Evolutionary conservation across 2,113 vertebrate species (phyloP).

Genomic region (Mormyrus lacerda): DNA sequence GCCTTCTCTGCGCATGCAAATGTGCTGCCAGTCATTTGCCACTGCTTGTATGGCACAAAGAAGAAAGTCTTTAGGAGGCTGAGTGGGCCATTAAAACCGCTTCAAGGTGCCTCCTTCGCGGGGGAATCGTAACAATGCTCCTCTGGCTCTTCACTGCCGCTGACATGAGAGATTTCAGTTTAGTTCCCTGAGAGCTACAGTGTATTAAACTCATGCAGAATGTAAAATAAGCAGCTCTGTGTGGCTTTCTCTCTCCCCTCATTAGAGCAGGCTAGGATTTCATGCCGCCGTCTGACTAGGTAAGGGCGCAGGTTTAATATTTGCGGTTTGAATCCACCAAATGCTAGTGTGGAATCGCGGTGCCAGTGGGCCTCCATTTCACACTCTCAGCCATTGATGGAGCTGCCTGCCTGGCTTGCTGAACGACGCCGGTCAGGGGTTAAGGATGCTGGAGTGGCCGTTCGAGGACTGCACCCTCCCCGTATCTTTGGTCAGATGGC

Average conservation of each 20-base stretch:
- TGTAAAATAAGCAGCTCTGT: not conserved
- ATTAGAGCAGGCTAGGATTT: not conserved
- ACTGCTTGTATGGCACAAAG: not conserved
- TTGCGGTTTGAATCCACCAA: not conserved
- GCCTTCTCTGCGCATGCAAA: conserved; percentile 30
- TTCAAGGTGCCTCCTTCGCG: not conserved
- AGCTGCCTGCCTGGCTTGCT: not conserved
- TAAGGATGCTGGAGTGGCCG: not conserved
- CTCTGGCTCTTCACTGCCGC: not conserved
- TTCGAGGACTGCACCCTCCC: not conserved
- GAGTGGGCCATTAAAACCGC: not conserved
- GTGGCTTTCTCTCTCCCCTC: not conserved
- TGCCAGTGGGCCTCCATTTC: not conserved
- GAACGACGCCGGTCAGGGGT: not conserved
- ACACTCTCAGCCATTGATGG: not conserved
- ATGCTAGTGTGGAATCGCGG: not conserved
- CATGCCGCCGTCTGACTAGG: not conserved
- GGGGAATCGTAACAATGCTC: not conserved
- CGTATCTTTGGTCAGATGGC: not conserved
- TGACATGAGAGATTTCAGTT: not conserved
- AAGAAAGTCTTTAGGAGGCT: too few relatives aligned
- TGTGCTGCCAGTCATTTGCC: conserved; percentile 39
- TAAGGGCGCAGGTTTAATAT: not conserved
- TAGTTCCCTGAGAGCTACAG: not conserved
- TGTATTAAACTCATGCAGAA: conserved; percentile 1